Evolutionary conservation across 2,797 vertebrate genomes (phyloP).

Genomic region (Rachycentron canadum): DNA sequence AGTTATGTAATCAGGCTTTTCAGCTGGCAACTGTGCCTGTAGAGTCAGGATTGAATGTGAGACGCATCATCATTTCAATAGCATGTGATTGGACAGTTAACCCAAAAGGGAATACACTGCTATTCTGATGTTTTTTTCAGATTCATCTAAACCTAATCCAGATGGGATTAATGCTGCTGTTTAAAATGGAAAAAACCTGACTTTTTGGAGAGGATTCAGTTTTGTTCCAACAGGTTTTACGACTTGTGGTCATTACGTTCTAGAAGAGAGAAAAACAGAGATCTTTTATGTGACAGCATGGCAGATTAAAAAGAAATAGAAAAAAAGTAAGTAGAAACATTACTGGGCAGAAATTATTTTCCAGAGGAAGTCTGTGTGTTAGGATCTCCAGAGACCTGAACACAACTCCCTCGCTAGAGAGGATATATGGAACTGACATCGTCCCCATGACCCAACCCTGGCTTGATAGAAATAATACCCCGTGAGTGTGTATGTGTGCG

Average conservation of each 20-base stretch:
- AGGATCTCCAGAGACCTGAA: constrained; percentile 40
- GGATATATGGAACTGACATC: constrained; percentile 60
- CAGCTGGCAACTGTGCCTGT: neutral
- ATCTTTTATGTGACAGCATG: neutral
- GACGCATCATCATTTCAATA: constrained; percentile 13
- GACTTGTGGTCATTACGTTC: neutral
- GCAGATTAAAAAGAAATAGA: neutral
- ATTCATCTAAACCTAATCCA: neutral
- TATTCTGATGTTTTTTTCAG: neutral
- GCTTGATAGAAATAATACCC: constrained; percentile 46
- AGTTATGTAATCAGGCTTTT: constrained; percentile 5
- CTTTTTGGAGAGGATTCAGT: neutral
- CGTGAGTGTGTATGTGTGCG: constrained; percentile 2
- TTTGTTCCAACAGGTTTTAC: constrained; percentile 5
- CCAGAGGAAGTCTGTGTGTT: constrained; percentile 55
- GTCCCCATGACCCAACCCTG: constrained; percentile 36
- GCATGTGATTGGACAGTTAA: neutral
- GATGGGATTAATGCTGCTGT: neutral
- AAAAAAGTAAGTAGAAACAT: constrained; percentile 7
- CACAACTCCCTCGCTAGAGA: constrained; percentile 33
- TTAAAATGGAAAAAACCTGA: constrained; percentile 18
- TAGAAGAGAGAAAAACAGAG: neutral
- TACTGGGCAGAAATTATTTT: constrained; percentile 21
- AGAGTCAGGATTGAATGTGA: constrained; percentile 1
- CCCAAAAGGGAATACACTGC: neutral